These are phyloP conservation scores for Chaetodon trifascialis DNA, from an alignment of 2,113 vertebrate genomes.

Conservation along the genomic window DNA sequence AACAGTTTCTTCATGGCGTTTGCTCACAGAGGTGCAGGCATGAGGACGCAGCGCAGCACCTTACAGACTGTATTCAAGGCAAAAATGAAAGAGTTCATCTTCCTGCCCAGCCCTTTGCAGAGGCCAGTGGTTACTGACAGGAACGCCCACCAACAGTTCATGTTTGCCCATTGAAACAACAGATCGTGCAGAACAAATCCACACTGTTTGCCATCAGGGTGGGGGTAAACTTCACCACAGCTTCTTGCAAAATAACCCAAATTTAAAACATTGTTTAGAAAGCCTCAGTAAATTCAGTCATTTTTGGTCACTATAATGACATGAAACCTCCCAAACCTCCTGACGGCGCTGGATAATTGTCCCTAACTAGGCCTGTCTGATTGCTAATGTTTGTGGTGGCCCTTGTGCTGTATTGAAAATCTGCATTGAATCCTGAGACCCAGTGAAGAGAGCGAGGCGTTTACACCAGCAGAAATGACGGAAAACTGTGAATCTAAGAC, in stretches of 20 bases:
- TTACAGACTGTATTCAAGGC: neutral
- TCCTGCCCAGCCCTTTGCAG: neutral
- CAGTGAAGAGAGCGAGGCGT: neutral
- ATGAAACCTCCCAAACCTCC: neutral
- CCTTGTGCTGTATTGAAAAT: neutral
- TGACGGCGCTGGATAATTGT: neutral
- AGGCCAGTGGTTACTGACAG: neutral
- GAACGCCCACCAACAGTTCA: neutral
- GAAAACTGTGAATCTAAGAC: neutral
- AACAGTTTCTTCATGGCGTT: conserved; percentile 1
- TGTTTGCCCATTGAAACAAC: neutral
- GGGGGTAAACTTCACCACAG: too few relatives aligned
- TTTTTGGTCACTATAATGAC: neutral
- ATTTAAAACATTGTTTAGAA: neutral
- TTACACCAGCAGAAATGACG: neutral
- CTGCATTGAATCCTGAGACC: neutral
- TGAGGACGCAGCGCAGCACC: neutral
- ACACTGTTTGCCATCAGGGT: neutral
- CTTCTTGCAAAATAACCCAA: neutral
- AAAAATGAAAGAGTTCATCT: neutral
- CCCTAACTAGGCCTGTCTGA: neutral
- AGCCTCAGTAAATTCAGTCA: neutral
- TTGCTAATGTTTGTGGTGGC: neutral
- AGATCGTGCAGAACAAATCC: neutral
- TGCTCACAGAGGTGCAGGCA: neutral